Base-by-base conservation (phyloP, 2,888 invertebrate species). In the Rhabditoides inermis region DNA sequence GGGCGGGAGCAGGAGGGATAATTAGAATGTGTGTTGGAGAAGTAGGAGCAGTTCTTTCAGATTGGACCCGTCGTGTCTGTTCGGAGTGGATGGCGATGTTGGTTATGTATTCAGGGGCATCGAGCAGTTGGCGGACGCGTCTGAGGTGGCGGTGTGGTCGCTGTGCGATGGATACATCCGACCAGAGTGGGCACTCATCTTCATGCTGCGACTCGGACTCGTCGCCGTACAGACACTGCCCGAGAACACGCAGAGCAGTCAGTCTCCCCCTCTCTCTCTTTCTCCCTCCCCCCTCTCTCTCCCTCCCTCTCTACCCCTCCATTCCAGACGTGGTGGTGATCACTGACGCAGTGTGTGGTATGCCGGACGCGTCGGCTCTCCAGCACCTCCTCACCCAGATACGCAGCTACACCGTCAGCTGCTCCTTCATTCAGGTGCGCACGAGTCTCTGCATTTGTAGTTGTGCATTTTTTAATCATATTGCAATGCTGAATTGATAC, bases 131-230 rank as follows among this genome's bases (percentile, higher is more conserved):
- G n/a, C n/a, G n/a, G n/a, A n/a, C n/a, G n/a, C n/a, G n/a, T n/a
- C n/a, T n/a, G n/a, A n/a, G n/a, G n/a, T n/a, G n/a, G n/a, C n/a
- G n/a, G n/a, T n/a, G n/a, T n/a, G 7, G 15, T 41, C 50, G 7
- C 45, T 44, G 5, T 20, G 25, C 27, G 60, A 61, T 18, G 62
- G 64, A 27, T 67, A 65, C 44, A 50, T 65, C 26, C 37, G 53
- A 23, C 67, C 67, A 1, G 67, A 67, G 39, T 60, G 60, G 63
- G 58, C 69, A n/a, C 84, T 87, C 76, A 83, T 87, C 51, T 86
- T 86, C 78, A 84, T 87, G 83, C 77, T 87, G 35, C 79, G 86
- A 58, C 85, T 85, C 77, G 87, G 86, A 25, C 84, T 87, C 79
- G 79, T 87, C 56, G 85, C 86, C 3, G 79, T 86, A 49, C 84